These are phyloP conservation scores for Scaptomyza tumidula DNA, from an alignment of 2,888 invertebrate genomes.

Conservation along the genomic window DNA sequence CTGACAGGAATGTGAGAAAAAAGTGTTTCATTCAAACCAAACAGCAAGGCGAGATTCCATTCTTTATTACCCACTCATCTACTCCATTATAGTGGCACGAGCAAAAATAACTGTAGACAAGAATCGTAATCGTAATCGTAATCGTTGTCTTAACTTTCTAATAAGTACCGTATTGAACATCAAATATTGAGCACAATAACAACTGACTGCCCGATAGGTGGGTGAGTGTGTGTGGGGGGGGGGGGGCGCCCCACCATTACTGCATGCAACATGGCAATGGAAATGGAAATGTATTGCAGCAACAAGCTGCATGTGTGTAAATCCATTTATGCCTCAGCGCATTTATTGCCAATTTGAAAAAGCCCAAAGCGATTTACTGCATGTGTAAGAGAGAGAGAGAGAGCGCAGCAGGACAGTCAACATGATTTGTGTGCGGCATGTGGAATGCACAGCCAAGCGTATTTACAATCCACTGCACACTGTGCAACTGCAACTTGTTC, in stretches of 20 bases:
- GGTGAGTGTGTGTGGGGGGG: neutral
- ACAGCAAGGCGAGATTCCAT: neutral
- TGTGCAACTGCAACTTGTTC: conserved; percentile 13
- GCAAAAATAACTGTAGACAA: neutral
- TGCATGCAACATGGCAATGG: conserved; percentile 69
- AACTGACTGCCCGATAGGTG: conserved; percentile 13
- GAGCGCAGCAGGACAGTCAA: conserved; percentile 13
- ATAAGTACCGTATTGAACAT: conserved; percentile 29
- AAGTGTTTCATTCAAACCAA: neutral
- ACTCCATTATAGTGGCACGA: neutral
- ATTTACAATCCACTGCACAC: conserved; percentile 45
- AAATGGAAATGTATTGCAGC: conserved; percentile 56
- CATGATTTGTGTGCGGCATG: conserved; percentile 47
- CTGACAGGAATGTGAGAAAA: neutral
- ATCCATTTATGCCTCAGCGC: conserved; percentile 77
- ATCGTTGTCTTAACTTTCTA: conserved; percentile 22
- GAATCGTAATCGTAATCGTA: neutral
- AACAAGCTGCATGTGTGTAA: conserved; percentile 76
- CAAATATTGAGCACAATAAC: conserved; percentile 49
- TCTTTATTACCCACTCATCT: neutral
- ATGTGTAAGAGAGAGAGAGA: neutral
- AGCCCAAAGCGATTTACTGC: conserved; percentile 25
- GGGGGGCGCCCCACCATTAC: conserved; percentile 33
- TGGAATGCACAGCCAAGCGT: conserved; percentile 29
- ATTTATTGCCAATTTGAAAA: conserved; percentile 77